Percentiles rank a stretch among this genome's conserved stretches.
Conservation (phyloP, 2,113 vertebrate species). For the Bubalus kerabau region DNA sequence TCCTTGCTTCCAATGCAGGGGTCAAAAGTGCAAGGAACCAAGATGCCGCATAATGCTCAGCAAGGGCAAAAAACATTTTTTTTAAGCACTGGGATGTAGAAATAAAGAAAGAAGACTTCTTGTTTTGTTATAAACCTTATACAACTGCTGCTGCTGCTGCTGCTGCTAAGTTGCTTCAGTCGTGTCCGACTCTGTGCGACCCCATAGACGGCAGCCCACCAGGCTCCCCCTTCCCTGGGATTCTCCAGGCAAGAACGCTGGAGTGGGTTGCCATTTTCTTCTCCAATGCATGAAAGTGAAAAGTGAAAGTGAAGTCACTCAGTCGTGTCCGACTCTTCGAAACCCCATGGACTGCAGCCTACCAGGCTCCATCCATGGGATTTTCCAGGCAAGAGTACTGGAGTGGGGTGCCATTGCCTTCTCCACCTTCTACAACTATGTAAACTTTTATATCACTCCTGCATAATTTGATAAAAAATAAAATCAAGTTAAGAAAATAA, state of each 20-base stretch:
- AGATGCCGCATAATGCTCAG: not conserved
- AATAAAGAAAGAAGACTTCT: not conserved
- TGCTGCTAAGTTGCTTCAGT: not conserved
- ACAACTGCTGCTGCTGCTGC: not conserved
- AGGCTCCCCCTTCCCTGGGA: not conserved
- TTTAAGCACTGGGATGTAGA: not conserved
- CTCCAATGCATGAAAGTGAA: not conserved
- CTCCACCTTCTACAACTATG: not conserved
- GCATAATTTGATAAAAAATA: not conserved
- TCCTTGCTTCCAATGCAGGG: not conserved
- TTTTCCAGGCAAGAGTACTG: not conserved
- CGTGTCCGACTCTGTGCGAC: fast-evolving
- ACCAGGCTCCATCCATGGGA: not conserved
- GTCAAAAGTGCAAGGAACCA: not conserved
- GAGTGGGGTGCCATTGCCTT: not conserved
- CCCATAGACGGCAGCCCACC: not conserved
- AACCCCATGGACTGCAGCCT: not conserved
- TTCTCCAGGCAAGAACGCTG: not conserved
- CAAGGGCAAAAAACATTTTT: not conserved
- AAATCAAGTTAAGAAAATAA: not conserved
- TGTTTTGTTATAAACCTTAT: not conserved
- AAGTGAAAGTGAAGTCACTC: not conserved
- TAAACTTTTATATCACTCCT: not conserved
- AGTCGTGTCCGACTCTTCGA: fast-evolving
- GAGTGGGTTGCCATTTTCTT: not conserved